phyloP scores from a whole-genome alignment of 2,113 vertebrate genomes.

The Toxotes chatareus region DNA sequence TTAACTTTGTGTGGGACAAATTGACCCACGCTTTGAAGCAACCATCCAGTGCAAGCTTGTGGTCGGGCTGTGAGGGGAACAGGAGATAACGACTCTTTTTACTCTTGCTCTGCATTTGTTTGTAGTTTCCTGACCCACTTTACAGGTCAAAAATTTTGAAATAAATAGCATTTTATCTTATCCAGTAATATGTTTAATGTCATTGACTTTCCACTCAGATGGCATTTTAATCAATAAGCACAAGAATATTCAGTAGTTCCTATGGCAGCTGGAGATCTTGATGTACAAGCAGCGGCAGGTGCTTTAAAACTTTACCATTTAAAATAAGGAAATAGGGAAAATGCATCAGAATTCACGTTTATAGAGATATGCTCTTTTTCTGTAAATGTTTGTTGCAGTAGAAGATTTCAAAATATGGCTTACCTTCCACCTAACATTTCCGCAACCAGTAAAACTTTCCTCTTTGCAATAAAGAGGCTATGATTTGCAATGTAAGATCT shows the following conservation, averaged over 20 bases:
- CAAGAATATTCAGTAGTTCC: neutral
- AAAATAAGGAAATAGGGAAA: neutral
- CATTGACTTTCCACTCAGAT: neutral
- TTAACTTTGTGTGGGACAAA: conserved; percentile 47
- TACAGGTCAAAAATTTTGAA: neutral
- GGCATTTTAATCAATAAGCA: conserved; percentile 33
- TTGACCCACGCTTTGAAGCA: conserved; percentile 35
- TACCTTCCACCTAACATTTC: neutral
- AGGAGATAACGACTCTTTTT: neutral
- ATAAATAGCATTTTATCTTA: conserved; percentile 10
- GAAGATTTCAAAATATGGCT: conserved; percentile 8
- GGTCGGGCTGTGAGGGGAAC: neutral
- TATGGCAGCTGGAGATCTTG: neutral
- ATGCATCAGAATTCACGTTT: no score
- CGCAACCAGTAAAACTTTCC: no score
- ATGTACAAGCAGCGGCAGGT: neutral
- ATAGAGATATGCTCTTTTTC: no score
- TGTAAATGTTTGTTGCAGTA: neutral
- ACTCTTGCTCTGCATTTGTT: neutral
- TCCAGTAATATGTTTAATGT: conserved; percentile 34
- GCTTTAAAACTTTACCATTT: neutral
- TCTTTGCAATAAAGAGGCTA: neutral
- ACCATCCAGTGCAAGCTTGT: neutral
- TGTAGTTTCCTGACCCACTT: neutral
- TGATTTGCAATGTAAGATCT: conserved; percentile 4